Evolutionary conservation across 2,797 vertebrate genomes (phyloP).

Genomic region (Peromyscus eremicus): DNA sequence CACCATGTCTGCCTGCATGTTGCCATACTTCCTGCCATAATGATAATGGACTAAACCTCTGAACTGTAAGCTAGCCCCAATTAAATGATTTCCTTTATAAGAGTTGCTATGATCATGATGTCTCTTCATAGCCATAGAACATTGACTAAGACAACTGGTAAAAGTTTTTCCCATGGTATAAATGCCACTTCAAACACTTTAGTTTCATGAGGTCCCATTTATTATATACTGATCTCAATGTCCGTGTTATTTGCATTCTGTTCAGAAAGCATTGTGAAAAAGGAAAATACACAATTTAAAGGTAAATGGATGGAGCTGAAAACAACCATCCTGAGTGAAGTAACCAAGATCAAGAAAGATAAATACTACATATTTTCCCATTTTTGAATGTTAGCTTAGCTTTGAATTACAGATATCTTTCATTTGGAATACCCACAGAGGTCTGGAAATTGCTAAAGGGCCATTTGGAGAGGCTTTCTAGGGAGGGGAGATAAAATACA

Average conservation of each 20-base stretch:
- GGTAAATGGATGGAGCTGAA: not conserved
- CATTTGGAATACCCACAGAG: too few relatives aligned
- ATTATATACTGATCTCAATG: not conserved
- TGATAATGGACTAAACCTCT: not conserved
- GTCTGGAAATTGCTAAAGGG: not conserved
- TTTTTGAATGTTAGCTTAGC: not conserved
- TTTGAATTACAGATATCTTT: not conserved
- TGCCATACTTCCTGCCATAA: not conserved
- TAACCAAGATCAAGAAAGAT: not conserved
- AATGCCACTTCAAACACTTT: not conserved
- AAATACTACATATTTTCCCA: not conserved
- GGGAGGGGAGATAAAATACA: not conserved
- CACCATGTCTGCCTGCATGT: not conserved
- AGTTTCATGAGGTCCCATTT: not conserved
- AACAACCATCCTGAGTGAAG: not conserved
- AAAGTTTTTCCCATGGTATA: not conserved
- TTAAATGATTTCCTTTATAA: not conserved
- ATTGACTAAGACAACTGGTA: not conserved
- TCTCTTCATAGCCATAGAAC: not conserved
- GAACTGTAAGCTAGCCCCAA: not conserved
- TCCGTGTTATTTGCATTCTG: not conserved
- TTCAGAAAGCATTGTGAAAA: not conserved
- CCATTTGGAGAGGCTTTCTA: too few relatives aligned
- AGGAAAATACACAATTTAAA: not conserved
- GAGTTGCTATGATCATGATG: too few relatives aligned